Evolutionary conservation across 2,888 invertebrate genomes (phyloP), one percentile per base, ranked within the genome.

Genomic region (Pelosia muscerda): DNA sequence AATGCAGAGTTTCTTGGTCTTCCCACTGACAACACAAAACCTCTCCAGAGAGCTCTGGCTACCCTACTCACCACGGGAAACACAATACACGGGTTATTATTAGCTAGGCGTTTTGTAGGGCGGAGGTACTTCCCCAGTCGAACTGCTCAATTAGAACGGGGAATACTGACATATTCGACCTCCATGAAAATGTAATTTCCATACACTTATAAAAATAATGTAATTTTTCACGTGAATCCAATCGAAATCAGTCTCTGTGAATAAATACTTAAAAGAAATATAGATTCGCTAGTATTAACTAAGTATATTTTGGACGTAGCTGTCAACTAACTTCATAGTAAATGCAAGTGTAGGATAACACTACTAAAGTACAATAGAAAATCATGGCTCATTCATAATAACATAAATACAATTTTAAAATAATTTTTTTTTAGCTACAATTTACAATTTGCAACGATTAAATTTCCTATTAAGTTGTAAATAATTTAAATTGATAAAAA

Each of bases 291-390:
- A 82, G 77, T 83, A 84, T 31, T 78, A 73, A 71, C 82, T 86
- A n/a, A n/a, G n/a, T n/a, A 88, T 73, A 74, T 88, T 90, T 90
- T 89, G 90, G 90, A 86, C 81, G 79, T 86, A 84, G 90, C 90
- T 90, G 85, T 84, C 85, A 81, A 73, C 63, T 73, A 69, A 67
- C 61, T 61, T 73, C 69, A 66, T 77, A 77, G 69, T 79, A 83
- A 79, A 81, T 81, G 81, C 81, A 80, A 80, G 74, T 66, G 59
- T 69, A 76, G 55, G 66, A 61, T 56, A 72, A n/a, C 65, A 62
- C 34, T 60, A 53, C 61, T 68, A 60, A 66, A 34, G 8, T 63
- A 60, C 34, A 63, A 38, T 26, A 42, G 31, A 66, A 38, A 63
- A 13, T 72, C 81, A 81, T 81, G 78, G 78, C 81, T 56, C 25